Evolutionary conservation across 2,888 invertebrate genomes (phyloP).

Genomic region (Drosophila phalerata): DNA sequence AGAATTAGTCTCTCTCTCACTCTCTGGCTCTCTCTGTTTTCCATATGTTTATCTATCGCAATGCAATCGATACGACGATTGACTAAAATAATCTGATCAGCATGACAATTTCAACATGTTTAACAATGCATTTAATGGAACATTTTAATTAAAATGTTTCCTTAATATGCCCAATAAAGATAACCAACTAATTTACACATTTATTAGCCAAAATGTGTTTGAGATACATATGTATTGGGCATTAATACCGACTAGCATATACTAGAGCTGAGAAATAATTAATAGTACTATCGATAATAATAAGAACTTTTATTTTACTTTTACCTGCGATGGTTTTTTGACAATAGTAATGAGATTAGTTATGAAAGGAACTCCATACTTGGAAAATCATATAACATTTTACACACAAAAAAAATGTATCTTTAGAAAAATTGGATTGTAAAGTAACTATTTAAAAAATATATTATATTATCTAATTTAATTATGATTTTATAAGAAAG

Average conservation of each 20-base stretch:
- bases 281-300: background rate
- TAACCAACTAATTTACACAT: conserved; percentile 17
- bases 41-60: conserved; percentile 6
- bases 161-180: conserved; percentile 19
- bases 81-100: conserved; percentile 34
- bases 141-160: conserved; percentile 20
- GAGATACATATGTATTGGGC: too few species aligned
- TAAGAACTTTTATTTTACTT: too few species aligned
- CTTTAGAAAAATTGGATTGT: too few species aligned
- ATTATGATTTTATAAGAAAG: too few species aligned
- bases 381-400: too few species aligned
- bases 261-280: background rate
- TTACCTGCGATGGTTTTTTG: too few species aligned
- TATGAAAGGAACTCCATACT: too few species aligned
- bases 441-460: too few species aligned
- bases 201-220: background rate
- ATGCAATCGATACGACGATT: conserved; percentile 5
- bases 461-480: too few species aligned
- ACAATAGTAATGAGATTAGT: too few species aligned
- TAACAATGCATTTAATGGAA: conserved; percentile 19
- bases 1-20: background rate
- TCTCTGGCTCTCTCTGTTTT: background rate
- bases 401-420: too few species aligned
- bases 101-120: conserved; percentile 26
- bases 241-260: too few species aligned